These are phyloP conservation scores for Brachypodius melanocephalos DNA, from an alignment of 2,113 vertebrate species.

Conservation along the genomic window DNA sequence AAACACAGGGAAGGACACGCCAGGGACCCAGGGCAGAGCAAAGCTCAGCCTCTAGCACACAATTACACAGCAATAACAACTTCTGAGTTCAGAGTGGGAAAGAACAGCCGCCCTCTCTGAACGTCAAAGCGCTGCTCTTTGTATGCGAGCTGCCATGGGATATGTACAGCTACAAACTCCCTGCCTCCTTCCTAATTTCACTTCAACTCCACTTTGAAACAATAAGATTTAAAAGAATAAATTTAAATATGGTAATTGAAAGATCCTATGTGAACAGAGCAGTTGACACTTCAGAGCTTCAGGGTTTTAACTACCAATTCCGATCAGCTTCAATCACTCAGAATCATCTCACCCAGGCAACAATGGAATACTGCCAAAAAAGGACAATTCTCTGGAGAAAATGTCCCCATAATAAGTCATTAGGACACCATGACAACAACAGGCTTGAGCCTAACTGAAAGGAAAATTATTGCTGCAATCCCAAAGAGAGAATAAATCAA, in stretches of 20 bases:
- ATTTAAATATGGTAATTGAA: neutral
- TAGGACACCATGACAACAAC: conserved; percentile 23
- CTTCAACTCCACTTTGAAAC: neutral
- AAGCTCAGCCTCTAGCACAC: neutral
- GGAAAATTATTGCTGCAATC: neutral
- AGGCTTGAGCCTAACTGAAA: conserved; percentile 19
- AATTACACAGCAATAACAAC: neutral
- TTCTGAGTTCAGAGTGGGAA: neutral
- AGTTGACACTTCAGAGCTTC: neutral
- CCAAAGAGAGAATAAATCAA: neutral
- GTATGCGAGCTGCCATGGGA: accelerated
- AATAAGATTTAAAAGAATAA: neutral
- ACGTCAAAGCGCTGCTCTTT: neutral
- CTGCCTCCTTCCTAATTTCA: neutral
- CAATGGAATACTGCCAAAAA: neutral
- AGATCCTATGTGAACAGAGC: neutral
- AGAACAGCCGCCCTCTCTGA: neutral
- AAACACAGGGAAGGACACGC: neutral
- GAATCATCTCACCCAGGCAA: neutral
- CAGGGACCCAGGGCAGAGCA: neutral
- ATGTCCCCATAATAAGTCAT: conserved; percentile 10
- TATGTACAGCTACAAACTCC: neutral
- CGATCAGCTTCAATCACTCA: neutral
- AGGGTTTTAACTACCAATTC: neutral
- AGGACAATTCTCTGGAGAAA: conserved; percentile 2